These are phyloP conservation scores for Porites rus DNA, from an alignment of 92 coral and sea anemone species.

Conservation along the genomic window DNA sequence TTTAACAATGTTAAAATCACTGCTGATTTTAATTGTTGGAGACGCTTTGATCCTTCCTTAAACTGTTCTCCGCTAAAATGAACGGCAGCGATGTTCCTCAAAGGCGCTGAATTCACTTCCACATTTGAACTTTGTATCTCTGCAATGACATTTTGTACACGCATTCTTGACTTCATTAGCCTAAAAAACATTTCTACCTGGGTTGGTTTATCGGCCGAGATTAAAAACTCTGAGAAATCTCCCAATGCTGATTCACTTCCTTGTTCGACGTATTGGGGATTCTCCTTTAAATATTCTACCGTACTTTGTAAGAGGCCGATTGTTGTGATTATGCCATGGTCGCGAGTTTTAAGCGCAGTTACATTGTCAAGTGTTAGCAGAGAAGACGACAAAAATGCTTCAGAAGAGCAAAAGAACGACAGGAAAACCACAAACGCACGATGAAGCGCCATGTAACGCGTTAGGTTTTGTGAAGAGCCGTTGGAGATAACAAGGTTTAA, in stretches of 20 bases:
- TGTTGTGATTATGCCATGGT: conserved; percentile 40
- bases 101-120: conserved; percentile 50
- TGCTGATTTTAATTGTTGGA: conserved; percentile 45
- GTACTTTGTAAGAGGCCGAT: conserved; percentile 35
- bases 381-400: conserved; percentile 36
- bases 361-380: background rate
- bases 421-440: conserved; percentile 38
- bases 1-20: conserved; percentile 44
- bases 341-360: conserved; percentile 20
- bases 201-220: conserved; percentile 15
- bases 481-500: conserved; percentile 14
- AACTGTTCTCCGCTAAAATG: conserved; percentile 74
- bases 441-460: conserved; percentile 40
- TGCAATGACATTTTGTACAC: conserved; percentile 46
- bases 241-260: background rate
- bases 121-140: conserved; percentile 63
- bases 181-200: background rate
- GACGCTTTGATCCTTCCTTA: conserved; percentile 46
- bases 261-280: conserved; percentile 23
- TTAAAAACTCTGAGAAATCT: background rate
- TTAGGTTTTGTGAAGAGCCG: conserved; percentile 1
- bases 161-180: conserved; percentile 7
- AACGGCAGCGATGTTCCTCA: conserved; percentile 38
- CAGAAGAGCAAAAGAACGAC: conserved; percentile 8
- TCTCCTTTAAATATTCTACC: conserved; percentile 22